phyloP scores from a whole-genome alignment of 2,797 vertebrate genomes.

The Myotis findleyi region DNA sequence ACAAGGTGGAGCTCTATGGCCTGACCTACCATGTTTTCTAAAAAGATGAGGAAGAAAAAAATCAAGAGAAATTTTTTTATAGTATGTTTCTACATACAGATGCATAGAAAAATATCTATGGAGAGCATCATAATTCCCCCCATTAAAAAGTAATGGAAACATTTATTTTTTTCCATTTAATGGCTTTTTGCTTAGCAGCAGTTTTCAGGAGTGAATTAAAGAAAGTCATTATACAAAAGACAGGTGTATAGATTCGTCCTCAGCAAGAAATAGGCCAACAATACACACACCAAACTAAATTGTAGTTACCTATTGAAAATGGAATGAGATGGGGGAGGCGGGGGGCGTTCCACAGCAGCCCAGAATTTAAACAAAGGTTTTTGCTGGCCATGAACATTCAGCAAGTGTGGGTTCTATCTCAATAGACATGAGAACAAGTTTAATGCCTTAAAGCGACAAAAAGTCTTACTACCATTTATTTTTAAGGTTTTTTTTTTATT shows the following conservation, averaged over 20 bases:
- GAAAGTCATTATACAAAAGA: background rate
- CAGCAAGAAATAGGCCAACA: background rate
- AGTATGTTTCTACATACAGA: background rate
- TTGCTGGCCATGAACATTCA: background rate
- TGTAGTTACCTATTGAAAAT: background rate
- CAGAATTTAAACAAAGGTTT: background rate
- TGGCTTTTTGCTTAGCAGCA: slow-evolving; percentile 20
- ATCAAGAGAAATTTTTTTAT: background rate
- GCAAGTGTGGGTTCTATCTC: background rate
- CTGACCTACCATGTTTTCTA: background rate
- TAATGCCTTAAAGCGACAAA: background rate
- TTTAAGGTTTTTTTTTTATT: background rate
- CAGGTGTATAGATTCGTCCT: background rate
- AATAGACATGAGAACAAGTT: slow-evolving; percentile 7
- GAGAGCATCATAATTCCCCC: background rate
- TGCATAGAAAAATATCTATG: background rate
- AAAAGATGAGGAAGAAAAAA: background rate
- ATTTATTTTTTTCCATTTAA: background rate
- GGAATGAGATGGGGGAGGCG: background rate
- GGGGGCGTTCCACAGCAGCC: background rate
- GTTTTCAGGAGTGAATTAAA: slow-evolving; percentile 13
- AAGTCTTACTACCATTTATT: background rate
- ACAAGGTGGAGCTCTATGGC: background rate
- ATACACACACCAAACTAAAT: background rate
- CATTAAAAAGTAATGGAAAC: slow-evolving; percentile 19